Base-by-base conservation (phyloP, 1,140 invertebrate genomes). In the Drosophila tani region DNA sequence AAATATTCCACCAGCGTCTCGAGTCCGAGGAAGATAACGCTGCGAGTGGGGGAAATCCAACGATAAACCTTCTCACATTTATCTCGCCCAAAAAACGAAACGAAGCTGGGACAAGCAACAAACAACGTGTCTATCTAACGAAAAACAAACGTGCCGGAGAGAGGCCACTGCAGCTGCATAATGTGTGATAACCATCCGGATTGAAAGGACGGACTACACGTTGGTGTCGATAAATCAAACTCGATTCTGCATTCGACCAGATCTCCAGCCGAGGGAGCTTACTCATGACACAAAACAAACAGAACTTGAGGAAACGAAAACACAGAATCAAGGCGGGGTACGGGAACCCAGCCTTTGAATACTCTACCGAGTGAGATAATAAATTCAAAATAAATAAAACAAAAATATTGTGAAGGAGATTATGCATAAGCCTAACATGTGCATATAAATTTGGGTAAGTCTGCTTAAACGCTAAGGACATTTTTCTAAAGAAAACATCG, bases 191-290 rank as follows among this genome's bases (percentile, higher is more conserved):
- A 41, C 41, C 8, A 57, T 38, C 38, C 40, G 50, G 19, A 60
- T 35, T 21, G 14, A 32, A 29, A 35, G 29, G 17, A 62, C n/a
- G 19, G 8, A 32, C 40, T 58, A 45, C 64, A 77, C 64, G 17
- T 56, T 63, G 53, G 19, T 47, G 58, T 47, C 53, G 60, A 79
- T 79, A 79, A 79, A 79, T 79, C 66, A 78, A 62, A 43, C 38
- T 41, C 11, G 47, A n/a, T 24, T 68, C 64, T 38, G 21, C 40
- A 56, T 27, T 63, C 21, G 32, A 11, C 8, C 27, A 60, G 8
- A 66, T 67, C 38, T 68, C 38, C 35, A 12, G 19, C 11, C 5
- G 2, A n/a, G 17, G 27, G 1, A 60, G 47, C 63, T 47, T 55
- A 68, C 21, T 55, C 67, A 70, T 68, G n/a, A 1, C 59, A 1